These are phyloP conservation scores for Euglossa dilemma DNA, from an alignment of 1,140 invertebrate species.

Conservation along the genomic window DNA sequence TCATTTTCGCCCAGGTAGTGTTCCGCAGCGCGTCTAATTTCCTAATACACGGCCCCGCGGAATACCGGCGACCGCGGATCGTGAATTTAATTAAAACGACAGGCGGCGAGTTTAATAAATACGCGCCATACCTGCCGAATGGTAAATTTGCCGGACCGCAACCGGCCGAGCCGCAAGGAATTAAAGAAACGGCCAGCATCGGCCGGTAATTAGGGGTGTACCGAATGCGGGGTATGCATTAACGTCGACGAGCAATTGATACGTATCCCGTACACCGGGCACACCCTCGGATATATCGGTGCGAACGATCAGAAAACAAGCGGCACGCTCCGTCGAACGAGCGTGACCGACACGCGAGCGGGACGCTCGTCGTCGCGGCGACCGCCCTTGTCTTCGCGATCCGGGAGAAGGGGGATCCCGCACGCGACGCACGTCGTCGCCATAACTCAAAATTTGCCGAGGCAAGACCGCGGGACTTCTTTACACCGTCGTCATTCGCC, in stretches of 20 bases:
- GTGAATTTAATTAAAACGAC: background rate
- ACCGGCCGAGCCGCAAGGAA: background rate
- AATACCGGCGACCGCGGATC: background rate
- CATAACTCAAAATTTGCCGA: slow-evolving; percentile 14
- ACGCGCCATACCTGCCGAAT: background rate
- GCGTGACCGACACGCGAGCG: background rate
- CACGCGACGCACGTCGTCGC: background rate
- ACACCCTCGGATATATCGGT: background rate
- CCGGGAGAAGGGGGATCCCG: background rate
- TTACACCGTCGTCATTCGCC: slow-evolving; percentile 37
- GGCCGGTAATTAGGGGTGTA: background rate
- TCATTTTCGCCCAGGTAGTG: too few relatives aligned
- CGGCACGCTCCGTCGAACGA: background rate
- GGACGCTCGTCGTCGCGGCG: background rate
- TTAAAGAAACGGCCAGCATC: background rate
- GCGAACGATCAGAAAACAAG: background rate
- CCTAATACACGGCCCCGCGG: too few relatives aligned
- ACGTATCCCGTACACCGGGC: background rate
- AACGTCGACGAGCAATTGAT: background rate
- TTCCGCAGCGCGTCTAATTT: too few relatives aligned
- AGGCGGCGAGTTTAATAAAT: background rate
- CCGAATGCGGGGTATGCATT: background rate
- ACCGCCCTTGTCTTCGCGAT: background rate
- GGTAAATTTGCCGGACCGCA: background rate
- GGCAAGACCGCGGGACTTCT: background rate